These are phyloP conservation scores for Agrotis ipsilon DNA, from an alignment of 2,888 invertebrate species.

Conservation along the genomic window DNA sequence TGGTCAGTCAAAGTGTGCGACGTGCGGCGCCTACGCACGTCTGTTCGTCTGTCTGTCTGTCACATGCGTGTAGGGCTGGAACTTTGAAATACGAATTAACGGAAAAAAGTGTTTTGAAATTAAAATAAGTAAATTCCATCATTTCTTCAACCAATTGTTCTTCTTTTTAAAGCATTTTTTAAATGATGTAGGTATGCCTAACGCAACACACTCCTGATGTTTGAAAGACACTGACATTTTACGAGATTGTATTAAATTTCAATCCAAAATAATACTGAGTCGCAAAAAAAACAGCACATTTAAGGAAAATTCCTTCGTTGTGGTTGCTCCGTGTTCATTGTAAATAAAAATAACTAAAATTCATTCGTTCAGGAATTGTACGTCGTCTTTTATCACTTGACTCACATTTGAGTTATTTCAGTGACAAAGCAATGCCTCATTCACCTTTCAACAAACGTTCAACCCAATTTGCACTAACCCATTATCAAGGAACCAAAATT, in stretches of 20 bases:
- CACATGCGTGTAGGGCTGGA: slow-evolving; percentile 40
- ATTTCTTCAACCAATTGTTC: too few relatives aligned
- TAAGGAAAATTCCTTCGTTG: slow-evolving; percentile 1
- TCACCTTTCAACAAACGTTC: background rate
- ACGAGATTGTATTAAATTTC: too few relatives aligned
- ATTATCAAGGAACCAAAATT: slow-evolving; percentile 19
- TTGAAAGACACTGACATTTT: too few relatives aligned
- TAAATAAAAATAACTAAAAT: background rate
- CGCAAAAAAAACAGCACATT: background rate
- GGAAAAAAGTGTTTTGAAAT: background rate
- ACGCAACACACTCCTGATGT: too few relatives aligned
- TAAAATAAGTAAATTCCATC: too few relatives aligned
- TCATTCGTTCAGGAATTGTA: background rate
- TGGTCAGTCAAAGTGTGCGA: slow-evolving; percentile 52
- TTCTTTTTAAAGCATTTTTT: too few relatives aligned
- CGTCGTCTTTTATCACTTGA: background rate
- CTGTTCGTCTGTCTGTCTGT: slow-evolving; percentile 60
- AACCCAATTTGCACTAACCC: background rate
- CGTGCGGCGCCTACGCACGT: slow-evolving; percentile 63
- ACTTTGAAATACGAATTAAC: background rate
- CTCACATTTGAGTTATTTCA: background rate
- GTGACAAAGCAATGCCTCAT: slow-evolving; percentile 15
- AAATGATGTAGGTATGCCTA: too few relatives aligned
- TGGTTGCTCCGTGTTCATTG: background rate
- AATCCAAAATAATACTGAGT: background rate